A percentile compares a stretch with the other conserved stretches of the same genome.
Conservation (phyloP, 2,113 vertebrate species). For the Epinephelus lanceolatus region DNA sequence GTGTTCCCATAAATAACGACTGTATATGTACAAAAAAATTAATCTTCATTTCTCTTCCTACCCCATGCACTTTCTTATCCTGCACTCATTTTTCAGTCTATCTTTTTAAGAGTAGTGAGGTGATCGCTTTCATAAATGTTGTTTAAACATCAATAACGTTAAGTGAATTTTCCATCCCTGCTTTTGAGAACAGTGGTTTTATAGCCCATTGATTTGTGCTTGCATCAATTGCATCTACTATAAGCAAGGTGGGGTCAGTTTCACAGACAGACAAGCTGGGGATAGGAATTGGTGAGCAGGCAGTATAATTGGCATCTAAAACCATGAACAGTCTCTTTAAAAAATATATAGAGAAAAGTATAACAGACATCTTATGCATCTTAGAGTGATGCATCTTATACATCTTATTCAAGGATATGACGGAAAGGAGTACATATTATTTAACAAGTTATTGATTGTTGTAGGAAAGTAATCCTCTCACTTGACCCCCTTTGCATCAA, state of each 20-base stretch:
- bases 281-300: neutral
- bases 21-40: neutral
- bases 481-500: constrained; percentile 20
- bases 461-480: constrained; percentile 2
- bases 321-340: constrained; percentile 5
- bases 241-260: constrained; percentile 35
- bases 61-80: neutral
- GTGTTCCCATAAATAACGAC: too few relatives aligned
- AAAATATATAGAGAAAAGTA: neutral
- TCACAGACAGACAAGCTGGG: constrained; percentile 3
- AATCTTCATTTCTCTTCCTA: neutral
- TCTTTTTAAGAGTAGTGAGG: neutral
- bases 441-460: constrained; percentile 40
- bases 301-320: neutral
- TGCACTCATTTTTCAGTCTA: neutral
- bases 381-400: too few relatives aligned
- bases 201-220: constrained; percentile 52
- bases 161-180: constrained; percentile 36
- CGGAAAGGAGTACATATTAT: constrained; percentile 23
- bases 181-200: constrained; percentile 31
- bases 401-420: constrained; percentile 13
- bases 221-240: constrained; percentile 45
- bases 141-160: constrained; percentile 46
- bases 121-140: constrained; percentile 32
- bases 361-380: neutral